These are phyloP conservation scores for Amiota mariae DNA, from an alignment of 2,888 invertebrate genomes.

Conservation along the genomic window DNA sequence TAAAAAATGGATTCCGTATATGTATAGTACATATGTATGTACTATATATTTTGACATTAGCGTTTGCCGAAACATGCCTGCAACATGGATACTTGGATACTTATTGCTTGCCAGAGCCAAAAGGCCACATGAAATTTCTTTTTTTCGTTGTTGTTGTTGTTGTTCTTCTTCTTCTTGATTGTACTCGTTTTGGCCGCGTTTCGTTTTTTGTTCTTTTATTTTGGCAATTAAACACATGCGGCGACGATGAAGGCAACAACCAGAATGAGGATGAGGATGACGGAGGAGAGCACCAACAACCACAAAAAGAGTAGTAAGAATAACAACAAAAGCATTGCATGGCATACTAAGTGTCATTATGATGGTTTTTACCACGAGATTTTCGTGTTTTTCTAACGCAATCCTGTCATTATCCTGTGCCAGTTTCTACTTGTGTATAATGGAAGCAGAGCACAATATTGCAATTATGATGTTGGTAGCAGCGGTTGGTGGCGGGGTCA, in stretches of 20 bases:
- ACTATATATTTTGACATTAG: background rate
- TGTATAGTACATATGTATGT: background rate
- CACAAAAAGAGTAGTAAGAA: background rate
- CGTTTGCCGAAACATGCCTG: background rate
- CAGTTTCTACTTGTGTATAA: constrained; percentile 24
- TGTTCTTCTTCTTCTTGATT: no score
- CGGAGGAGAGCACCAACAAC: background rate
- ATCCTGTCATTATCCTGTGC: constrained; percentile 57
- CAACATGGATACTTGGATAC: background rate
- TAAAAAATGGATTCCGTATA: constrained; percentile 53
- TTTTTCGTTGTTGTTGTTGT: constrained; percentile 31
- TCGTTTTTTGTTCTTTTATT: constrained; percentile 53
- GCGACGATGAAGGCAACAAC: constrained; percentile 48
- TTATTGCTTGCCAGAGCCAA: background rate
- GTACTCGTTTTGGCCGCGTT: constrained; percentile 44
- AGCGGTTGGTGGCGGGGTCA: background rate
- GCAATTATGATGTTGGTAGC: constrained; percentile 56
- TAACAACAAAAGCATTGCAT: constrained; percentile 56
- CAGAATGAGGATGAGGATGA: background rate
- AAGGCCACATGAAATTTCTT: background rate
- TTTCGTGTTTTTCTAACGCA: constrained; percentile 39
- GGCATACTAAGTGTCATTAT: constrained; percentile 72
- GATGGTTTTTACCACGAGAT: constrained; percentile 51
- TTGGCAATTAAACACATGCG: constrained; percentile 72
- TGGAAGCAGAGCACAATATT: constrained; percentile 49